These are phyloP conservation scores for Trisateles emortualis DNA, from an alignment of 2,888 invertebrate species.

Conservation along the genomic window DNA sequence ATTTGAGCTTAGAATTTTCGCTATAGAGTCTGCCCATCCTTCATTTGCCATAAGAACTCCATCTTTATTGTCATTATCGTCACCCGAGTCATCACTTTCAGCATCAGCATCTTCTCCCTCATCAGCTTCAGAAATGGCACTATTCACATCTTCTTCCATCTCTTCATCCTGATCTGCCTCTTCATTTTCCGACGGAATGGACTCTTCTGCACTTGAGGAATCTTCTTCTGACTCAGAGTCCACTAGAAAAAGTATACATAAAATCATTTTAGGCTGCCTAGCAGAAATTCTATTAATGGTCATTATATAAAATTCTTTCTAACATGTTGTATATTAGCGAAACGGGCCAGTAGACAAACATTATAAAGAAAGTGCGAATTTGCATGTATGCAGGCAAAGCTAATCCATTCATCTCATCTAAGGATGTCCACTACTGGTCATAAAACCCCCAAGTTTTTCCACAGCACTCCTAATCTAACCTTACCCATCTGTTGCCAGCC, in stretches of 20 bases:
- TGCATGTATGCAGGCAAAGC: too few relatives aligned
- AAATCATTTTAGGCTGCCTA: too few relatives aligned
- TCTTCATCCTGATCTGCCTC: conserved; percentile 21
- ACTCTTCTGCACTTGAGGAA: conserved; percentile 63
- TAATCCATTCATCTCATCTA: too few relatives aligned
- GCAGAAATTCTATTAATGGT: too few relatives aligned
- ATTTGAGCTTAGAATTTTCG: conserved; percentile 91
- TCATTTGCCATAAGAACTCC: conserved; percentile 83
- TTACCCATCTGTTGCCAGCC: too few relatives aligned
- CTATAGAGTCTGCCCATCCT: conserved; percentile 94
- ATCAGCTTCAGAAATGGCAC: conserved; percentile 46
- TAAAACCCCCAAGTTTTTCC: too few relatives aligned
- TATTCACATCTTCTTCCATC: conserved; percentile 25
- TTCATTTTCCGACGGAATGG: conserved; percentile 63
- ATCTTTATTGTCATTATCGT: conserved; percentile 39
- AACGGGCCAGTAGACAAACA: too few relatives aligned
- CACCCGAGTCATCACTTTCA: conserved; percentile 48
- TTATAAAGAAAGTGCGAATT: too few relatives aligned
- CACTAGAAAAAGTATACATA: conserved; percentile 41
- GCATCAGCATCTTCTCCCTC: conserved; percentile 47
- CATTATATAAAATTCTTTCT: too few relatives aligned
- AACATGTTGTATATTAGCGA: background rate
- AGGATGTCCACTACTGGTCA: too few relatives aligned
- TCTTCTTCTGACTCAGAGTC: conserved; percentile 64
- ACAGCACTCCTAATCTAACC: too few relatives aligned